These are phyloP conservation scores for Drosophila kikkawai DNA, from an alignment of 1,140 invertebrate genomes.

Conservation along the genomic window DNA sequence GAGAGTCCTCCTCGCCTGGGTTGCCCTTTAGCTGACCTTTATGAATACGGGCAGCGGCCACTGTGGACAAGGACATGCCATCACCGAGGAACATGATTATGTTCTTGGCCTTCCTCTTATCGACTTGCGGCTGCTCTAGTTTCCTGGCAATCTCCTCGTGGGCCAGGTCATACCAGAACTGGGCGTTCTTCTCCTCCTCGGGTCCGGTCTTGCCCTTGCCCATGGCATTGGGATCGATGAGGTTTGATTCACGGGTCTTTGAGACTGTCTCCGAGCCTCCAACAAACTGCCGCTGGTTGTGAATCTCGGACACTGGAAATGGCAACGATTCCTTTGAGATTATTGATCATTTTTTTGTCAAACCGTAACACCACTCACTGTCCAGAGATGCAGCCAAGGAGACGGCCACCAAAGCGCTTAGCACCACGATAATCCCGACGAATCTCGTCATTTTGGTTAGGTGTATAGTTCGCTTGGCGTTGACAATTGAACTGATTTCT, in stretches of 20 bases:
- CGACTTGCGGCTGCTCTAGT: slow-evolving; percentile 28
- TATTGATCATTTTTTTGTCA: no score
- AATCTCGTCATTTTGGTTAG: slow-evolving; percentile 17
- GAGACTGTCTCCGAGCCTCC: background rate
- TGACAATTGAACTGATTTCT: slow-evolving; percentile 5
- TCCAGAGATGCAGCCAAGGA: slow-evolving; percentile 33
- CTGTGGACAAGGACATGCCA: slow-evolving; percentile 91
- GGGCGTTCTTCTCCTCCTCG: slow-evolving; percentile 56
- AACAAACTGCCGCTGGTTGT: slow-evolving; percentile 33
- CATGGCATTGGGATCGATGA: slow-evolving; percentile 41
- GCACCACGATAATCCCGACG: slow-evolving; percentile 1
- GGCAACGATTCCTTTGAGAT: no score
- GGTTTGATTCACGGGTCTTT: background rate
- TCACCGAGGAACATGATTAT: slow-evolving; percentile 92
- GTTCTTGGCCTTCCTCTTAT: slow-evolving; percentile 87
- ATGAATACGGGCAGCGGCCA: slow-evolving; percentile 89
- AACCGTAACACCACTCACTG: slow-evolving; percentile 12
- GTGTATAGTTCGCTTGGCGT: background rate
- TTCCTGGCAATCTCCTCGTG: slow-evolving; percentile 52
- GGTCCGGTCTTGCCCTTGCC: slow-evolving; percentile 36
- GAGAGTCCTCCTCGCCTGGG: slow-evolving; percentile 88
- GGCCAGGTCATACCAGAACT: slow-evolving; percentile 73
- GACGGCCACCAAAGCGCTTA: slow-evolving; percentile 19
- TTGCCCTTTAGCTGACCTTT: slow-evolving; percentile 87
- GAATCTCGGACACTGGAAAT: slow-evolving; percentile 39